A percentile compares a stretch with the other conserved stretches of the same genome.
Conservation (phyloP, 1,140 invertebrate genomes). For the Caenorhabditis latens region DNA sequence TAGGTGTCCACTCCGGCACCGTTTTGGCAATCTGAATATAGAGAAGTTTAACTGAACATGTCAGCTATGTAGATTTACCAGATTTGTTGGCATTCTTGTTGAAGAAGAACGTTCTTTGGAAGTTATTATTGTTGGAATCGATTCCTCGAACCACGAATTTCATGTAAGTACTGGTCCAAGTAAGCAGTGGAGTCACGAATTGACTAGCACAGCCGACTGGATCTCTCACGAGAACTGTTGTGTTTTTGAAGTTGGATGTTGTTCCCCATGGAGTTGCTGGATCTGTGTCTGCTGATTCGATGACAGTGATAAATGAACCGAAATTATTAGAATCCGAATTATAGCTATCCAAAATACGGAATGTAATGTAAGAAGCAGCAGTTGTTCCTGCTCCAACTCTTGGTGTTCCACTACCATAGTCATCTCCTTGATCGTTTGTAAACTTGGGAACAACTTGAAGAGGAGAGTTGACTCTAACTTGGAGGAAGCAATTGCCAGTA, state of each 20-base stretch:
- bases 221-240: slow-evolving; percentile 11
- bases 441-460: slow-evolving; percentile 48
- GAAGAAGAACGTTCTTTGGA: slow-evolving; percentile 51
- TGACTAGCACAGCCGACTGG: slow-evolving; percentile 24
- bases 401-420: slow-evolving; percentile 32
- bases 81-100: not conserved
- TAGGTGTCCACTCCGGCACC: not conserved
- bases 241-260: not conserved
- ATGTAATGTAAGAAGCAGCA: slow-evolving; percentile 1
- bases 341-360: slow-evolving; percentile 43
- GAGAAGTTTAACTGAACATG: not conserved
- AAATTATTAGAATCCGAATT: slow-evolving; percentile 39
- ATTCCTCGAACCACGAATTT: slow-evolving; percentile 44
- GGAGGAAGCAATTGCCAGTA: slow-evolving; percentile 28
- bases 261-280: slow-evolving; percentile 9
- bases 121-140: slow-evolving; percentile 8
- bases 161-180: slow-evolving; percentile 24
- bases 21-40: slow-evolving; percentile 30
- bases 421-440: slow-evolving; percentile 41
- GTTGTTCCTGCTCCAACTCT: slow-evolving; percentile 7
- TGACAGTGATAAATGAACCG: not conserved
- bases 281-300: slow-evolving; percentile 25
- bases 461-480: slow-evolving; percentile 42
- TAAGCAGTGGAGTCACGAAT: slow-evolving; percentile 24
- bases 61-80: not conserved